phyloP scores from a whole-genome alignment of 2,797 vertebrate genomes.

The Momotus momota region DNA sequence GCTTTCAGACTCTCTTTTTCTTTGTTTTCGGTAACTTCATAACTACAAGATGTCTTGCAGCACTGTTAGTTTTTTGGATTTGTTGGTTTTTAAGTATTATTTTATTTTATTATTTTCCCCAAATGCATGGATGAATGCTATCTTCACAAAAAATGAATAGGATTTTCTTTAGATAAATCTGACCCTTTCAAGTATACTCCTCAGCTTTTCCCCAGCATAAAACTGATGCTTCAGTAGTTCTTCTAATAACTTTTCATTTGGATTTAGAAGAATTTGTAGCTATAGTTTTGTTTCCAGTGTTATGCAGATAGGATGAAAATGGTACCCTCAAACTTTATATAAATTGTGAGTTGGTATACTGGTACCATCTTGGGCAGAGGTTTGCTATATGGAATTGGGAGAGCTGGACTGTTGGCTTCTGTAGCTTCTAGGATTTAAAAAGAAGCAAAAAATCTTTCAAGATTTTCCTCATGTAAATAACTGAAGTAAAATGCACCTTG shows the following conservation, averaged over 20 bases:
- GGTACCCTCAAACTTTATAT: background rate
- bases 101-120: background rate
- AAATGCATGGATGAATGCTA: background rate
- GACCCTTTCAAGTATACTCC: background rate
- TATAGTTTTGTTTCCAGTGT: background rate
- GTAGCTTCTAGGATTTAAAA: background rate
- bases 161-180: background rate
- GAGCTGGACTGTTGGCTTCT: background rate
- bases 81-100: background rate
- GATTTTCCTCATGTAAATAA: background rate
- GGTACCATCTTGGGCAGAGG: background rate
- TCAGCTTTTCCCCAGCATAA: background rate
- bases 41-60: background rate
- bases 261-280: background rate
- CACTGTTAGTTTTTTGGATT: background rate
- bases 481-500: background rate
- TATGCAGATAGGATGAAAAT: background rate
- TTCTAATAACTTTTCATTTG: background rate
- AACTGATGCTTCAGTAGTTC: background rate
- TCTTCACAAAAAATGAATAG: background rate
- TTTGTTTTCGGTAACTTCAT: background rate
- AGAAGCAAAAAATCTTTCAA: background rate
- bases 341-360: background rate
- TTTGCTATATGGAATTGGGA: background rate
- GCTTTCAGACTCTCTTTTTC: background rate